A percentile compares a stretch with the other conserved stretches of the same genome.
Evolutionary conservation across 2,113 vertebrate genomes (phyloP).

Genomic region (Ranitomeya variabilis): DNA sequence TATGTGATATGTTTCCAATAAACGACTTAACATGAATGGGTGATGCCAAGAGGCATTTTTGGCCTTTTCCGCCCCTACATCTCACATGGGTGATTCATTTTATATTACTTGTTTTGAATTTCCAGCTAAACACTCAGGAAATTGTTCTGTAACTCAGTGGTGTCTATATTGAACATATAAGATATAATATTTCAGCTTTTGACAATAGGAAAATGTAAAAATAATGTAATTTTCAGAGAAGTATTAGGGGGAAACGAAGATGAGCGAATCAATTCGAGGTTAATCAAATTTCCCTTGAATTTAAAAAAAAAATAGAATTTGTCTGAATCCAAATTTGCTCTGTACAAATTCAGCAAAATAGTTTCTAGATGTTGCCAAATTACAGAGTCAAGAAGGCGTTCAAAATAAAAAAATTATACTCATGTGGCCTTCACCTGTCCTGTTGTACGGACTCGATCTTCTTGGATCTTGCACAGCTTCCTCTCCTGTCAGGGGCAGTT

Average conservation of each 20-base stretch:
- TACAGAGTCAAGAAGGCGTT: too few relatives aligned
- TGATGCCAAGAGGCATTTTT: constrained; percentile 21
- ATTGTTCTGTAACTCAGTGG: background rate
- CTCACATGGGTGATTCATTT: background rate
- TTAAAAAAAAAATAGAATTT: too few relatives aligned
- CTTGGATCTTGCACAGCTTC: too few relatives aligned
- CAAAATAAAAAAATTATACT: too few relatives aligned
- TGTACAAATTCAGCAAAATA: too few relatives aligned
- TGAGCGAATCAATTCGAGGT: too few relatives aligned
- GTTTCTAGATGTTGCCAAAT: too few relatives aligned
- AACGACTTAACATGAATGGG: constrained; percentile 17
- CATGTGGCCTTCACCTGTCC: too few relatives aligned
- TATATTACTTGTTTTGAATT: background rate
- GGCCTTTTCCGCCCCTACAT: background rate
- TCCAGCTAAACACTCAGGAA: background rate
- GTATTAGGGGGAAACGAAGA: background rate
- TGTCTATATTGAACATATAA: background rate
- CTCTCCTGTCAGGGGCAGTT: too few relatives aligned
- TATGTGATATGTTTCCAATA: constrained; percentile 24
- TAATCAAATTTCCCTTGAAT: too few relatives aligned
- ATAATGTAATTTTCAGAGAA: background rate
- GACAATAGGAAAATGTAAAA: background rate
- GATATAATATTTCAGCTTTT: background rate
- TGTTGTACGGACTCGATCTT: too few relatives aligned
- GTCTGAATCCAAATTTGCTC: too few relatives aligned